phyloP scores from a whole-genome alignment of 2,797 vertebrate species.

The Artibeus lituratus region DNA sequence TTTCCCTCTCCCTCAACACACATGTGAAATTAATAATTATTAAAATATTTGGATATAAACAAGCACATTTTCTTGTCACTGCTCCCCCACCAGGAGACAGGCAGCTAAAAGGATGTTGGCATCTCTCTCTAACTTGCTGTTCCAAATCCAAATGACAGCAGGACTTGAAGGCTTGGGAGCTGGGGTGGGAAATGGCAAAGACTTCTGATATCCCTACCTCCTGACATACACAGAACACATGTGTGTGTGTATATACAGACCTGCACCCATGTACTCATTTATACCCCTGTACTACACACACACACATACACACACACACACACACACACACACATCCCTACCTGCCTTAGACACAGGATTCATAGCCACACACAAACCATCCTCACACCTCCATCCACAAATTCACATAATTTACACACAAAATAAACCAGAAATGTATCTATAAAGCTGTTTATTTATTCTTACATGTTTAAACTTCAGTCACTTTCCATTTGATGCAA shows the following conservation, averaged over 20 bases:
- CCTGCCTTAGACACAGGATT: neutral
- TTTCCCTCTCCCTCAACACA: neutral
- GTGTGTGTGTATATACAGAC: fast-evolving
- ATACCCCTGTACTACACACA: neutral
- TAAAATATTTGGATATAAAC: conserved; percentile 80
- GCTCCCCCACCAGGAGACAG: conserved; percentile 48
- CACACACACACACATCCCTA: neutral
- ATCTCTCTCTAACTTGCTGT: conserved; percentile 57
- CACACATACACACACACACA: neutral
- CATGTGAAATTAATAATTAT: conserved; percentile 77
- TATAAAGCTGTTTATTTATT: too few species aligned
- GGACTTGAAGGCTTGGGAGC: neutral
- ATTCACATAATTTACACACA: neutral
- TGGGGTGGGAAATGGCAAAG: neutral
- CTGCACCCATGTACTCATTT: neutral
- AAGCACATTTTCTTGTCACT: conserved; percentile 79
- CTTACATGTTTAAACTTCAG: too few species aligned
- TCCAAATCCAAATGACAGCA: neutral
- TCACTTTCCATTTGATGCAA: too few species aligned
- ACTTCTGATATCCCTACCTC: neutral
- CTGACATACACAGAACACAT: too few species aligned
- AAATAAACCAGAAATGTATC: too few species aligned
- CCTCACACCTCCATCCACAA: neutral
- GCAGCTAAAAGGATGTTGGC: conserved; percentile 74
- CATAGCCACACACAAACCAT: neutral